Conservation (phyloP, 2,113 vertebrate genomes). For the Erythrocercus mccallii region DNA sequence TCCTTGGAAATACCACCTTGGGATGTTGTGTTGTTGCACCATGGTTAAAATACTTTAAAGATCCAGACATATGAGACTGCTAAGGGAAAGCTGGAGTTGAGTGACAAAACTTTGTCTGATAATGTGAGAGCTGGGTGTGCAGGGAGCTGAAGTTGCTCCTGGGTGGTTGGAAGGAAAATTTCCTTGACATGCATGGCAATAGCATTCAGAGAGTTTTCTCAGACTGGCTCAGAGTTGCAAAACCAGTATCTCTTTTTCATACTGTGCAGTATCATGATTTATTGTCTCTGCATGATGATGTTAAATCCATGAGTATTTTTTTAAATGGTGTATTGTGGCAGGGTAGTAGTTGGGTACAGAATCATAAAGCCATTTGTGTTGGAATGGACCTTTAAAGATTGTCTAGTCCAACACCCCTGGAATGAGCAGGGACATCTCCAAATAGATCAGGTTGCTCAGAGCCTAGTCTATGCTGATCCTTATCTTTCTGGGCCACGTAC, state of each 20-base stretch:
- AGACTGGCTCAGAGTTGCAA: neutral
- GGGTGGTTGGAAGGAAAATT: neutral
- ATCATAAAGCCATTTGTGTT: neutral
- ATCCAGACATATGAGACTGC: neutral
- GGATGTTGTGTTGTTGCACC: neutral
- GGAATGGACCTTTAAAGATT: neutral
- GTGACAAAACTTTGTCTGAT: neutral
- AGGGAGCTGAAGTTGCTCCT: neutral
- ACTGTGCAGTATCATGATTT: neutral
- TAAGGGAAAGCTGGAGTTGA: neutral
- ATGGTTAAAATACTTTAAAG: neutral
- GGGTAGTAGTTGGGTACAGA: neutral
- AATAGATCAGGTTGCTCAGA: neutral
- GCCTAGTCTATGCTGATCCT: neutral
- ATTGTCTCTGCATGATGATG: neutral
- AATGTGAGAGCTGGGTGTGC: neutral
- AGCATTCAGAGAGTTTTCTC: neutral
- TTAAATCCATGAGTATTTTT: neutral
- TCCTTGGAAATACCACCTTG: neutral
- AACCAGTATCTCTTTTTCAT: neutral
- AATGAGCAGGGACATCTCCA: neutral
- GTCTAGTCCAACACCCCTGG: neutral
- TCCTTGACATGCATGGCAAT: neutral
- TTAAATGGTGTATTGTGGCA: neutral
- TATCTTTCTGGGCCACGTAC: neutral